These are phyloP conservation scores for Imbricaverruca yamaguchii DNA, from an alignment of 2,888 invertebrate genomes.

Conservation along the genomic window DNA sequence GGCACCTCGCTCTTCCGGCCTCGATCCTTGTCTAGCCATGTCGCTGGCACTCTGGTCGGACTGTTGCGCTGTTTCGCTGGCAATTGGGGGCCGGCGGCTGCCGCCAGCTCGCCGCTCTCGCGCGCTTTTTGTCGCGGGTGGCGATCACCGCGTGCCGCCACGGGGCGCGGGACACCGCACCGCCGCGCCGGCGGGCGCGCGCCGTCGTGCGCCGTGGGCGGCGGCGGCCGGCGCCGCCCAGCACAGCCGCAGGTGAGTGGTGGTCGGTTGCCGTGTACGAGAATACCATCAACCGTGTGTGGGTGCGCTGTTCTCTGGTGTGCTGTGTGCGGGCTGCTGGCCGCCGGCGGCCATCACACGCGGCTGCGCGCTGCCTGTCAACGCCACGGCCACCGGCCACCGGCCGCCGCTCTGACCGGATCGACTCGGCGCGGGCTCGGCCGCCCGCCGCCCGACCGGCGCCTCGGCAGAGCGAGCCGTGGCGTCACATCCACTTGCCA, in stretches of 20 bases:
- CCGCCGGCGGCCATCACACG: not conserved
- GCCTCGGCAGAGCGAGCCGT: not conserved
- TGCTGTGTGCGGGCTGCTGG: not conserved
- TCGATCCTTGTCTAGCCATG: not conserved
- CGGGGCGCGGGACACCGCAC: no score
- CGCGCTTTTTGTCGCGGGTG: not conserved
- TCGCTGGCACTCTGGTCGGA: not conserved
- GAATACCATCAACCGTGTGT: slow-evolving; percentile 6
- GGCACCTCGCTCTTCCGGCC: no score
- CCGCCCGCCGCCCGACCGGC: not conserved
- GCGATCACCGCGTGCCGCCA: not conserved
- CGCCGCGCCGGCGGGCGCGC: no score
- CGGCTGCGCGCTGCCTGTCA: not conserved
- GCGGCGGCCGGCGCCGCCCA: no score
- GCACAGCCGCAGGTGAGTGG: no score
- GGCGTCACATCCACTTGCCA: no score
- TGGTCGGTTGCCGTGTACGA: not conserved
- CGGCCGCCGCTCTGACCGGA: not conserved
- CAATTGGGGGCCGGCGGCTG: not conserved
- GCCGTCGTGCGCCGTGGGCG: no score
- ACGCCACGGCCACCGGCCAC: no score
- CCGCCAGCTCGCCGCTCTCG: not conserved
- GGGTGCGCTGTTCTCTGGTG: not conserved
- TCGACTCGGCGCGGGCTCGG: not conserved
- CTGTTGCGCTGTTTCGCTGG: not conserved